phyloP scores from a whole-genome alignment of 1,140 invertebrate genomes.

The Tetramorium simillimum region DNA sequence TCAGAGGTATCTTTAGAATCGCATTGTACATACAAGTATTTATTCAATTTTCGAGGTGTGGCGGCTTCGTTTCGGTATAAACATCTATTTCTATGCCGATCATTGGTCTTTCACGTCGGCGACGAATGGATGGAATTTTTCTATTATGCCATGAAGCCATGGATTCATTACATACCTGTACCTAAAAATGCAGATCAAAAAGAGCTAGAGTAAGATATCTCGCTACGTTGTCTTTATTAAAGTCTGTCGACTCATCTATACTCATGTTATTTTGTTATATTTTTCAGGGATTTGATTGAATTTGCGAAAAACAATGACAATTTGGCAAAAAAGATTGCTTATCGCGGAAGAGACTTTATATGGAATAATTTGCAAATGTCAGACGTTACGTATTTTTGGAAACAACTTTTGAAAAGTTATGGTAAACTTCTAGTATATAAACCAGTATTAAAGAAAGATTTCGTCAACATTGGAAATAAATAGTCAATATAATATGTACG shows the following conservation, averaged over 20 bases:
- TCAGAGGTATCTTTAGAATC: conserved; percentile 95
- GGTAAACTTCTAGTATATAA: conserved; percentile 91
- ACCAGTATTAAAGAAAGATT: conserved; percentile 86
- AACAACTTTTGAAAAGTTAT: conserved; percentile 92
- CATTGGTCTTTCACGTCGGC: conserved; percentile 98
- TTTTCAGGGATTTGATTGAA: conserved; percentile 88
- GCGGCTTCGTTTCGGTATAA: conserved; percentile 99
- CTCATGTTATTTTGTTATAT: conserved; percentile 39
- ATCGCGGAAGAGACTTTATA: conserved; percentile 93
- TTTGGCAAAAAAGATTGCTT: conserved; percentile 92
- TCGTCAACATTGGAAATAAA: conserved; percentile 85
- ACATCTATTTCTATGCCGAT: conserved; percentile 97
- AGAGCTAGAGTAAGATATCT: conserved; percentile 86
- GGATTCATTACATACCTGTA: conserved; percentile 98
- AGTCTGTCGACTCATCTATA: background rate
- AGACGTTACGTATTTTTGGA: conserved; percentile 96
- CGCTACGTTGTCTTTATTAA: conserved; percentile 23
- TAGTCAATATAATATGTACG: conserved; percentile 20
- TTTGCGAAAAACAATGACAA: conserved; percentile 93
- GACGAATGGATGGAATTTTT: conserved; percentile 99
- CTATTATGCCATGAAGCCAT: conserved; percentile 95
- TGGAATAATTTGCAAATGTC: conserved; percentile 93
- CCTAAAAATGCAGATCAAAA: conserved; percentile 88
- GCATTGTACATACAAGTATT: conserved; percentile 97
- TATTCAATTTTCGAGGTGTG: conserved; percentile 98